Conservation (phyloP, 2,888 invertebrate genomes). For the Calameuta idolon region DNA sequence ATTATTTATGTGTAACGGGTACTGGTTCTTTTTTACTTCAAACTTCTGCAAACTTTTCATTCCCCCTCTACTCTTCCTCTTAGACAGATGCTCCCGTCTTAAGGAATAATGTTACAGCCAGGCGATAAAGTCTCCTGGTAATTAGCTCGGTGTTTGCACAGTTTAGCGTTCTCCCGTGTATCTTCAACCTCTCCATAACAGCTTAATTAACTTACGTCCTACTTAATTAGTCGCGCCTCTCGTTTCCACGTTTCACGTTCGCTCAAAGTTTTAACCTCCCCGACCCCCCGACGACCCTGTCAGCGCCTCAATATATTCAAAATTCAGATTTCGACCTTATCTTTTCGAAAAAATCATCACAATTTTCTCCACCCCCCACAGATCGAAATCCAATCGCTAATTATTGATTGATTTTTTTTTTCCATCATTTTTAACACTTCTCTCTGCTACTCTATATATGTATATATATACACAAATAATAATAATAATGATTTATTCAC, state of each 20-base stretch:
- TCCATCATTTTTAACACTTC: no score
- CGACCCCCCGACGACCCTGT: neutral
- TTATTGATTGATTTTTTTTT: neutral
- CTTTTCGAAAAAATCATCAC: no score
- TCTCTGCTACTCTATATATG: neutral
- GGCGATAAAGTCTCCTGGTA: constrained; percentile 54
- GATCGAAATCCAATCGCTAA: neutral
- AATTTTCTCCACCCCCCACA: no score
- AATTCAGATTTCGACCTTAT: neutral
- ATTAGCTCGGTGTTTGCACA: constrained; percentile 59
- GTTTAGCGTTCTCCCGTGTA: constrained; percentile 48
- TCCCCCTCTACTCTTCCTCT: constrained; percentile 6
- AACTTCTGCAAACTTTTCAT: neutral
- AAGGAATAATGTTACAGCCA: constrained; percentile 22
- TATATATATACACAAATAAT: neutral
- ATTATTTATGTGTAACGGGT: neutral
- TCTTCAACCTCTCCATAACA: constrained; percentile 29
- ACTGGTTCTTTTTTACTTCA: neutral
- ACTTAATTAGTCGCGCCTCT: constrained; percentile 54
- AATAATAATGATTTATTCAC: neutral
- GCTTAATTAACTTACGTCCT: constrained; percentile 58
- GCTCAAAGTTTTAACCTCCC: neutral
- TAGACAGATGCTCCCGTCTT: neutral
- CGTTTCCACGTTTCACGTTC: neutral
- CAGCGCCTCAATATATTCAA: neutral